phyloP scores from a whole-genome alignment of 2,113 vertebrate species.

The Grammomys surdaster region DNA sequence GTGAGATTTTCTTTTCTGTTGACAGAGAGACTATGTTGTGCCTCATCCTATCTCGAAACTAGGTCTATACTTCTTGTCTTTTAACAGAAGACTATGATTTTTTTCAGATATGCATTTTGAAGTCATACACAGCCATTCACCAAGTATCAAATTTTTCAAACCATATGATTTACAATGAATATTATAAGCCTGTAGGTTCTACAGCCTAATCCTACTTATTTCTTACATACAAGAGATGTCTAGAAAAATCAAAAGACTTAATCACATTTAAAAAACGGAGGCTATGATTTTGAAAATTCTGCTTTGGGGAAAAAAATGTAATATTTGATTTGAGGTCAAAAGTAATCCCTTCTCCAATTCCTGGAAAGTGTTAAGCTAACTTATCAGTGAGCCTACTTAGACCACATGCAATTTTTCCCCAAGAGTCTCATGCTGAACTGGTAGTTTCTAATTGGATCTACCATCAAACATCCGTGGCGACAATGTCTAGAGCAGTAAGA shows the following conservation, averaged over 20 bases:
- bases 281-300: neutral
- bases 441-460: neutral
- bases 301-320: conserved; percentile 5
- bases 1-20: neutral
- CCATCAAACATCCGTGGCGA: neutral
- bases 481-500: neutral
- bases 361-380: neutral
- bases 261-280: neutral
- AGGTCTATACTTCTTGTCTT: conserved; percentile 26
- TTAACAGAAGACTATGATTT: neutral
- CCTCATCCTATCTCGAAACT: neutral
- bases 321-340: conserved; percentile 8
- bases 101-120: neutral
- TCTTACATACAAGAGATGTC: neutral
- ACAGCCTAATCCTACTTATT: neutral
- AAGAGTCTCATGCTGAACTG: neutral
- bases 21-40: neutral
- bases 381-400: neutral
- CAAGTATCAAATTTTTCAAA: conserved; percentile 19
- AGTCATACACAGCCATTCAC: neutral
- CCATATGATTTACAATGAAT: neutral
- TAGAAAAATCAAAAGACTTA: conserved; percentile 26
- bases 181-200: conserved; percentile 8
- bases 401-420: neutral
- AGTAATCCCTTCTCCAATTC: neutral